phyloP scores from a whole-genome alignment of 2,888 invertebrate genomes.

The Rhorus exstirpatorius region DNA sequence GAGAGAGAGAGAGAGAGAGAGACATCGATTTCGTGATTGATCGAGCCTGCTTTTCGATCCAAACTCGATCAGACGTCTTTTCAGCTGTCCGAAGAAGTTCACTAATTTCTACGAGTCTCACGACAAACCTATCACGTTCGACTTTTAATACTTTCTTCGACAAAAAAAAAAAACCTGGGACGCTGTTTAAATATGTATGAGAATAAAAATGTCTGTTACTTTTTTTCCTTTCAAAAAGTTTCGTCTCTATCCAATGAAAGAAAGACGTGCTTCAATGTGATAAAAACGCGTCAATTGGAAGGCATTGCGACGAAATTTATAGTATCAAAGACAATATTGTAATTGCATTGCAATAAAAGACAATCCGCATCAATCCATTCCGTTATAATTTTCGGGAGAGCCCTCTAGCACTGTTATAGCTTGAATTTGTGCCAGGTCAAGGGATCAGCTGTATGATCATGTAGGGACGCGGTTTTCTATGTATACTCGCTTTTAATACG shows the following conservation, averaged over 20 bases:
- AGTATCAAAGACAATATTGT: background rate
- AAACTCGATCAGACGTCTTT: slow-evolving; percentile 60
- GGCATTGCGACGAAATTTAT: background rate
- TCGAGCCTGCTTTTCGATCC: slow-evolving; percentile 63
- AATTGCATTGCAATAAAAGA: background rate
- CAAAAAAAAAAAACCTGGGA: background rate
- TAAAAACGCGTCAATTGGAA: background rate
- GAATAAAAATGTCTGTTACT: background rate
- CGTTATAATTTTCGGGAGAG: background rate
- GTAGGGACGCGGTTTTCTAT: slow-evolving; percentile 30
- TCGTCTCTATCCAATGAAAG: too few relatives aligned
- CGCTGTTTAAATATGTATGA: background rate
- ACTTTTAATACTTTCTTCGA: slow-evolving; percentile 23
- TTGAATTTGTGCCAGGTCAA: slow-evolving; percentile 82
- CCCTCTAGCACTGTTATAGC: slow-evolving; percentile 65
- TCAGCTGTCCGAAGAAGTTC: slow-evolving; percentile 40
- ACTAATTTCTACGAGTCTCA: slow-evolving; percentile 49
- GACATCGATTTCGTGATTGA: slow-evolving; percentile 80
- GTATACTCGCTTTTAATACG: slow-evolving; percentile 10
- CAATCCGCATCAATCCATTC: background rate
- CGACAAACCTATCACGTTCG: slow-evolving; percentile 24
- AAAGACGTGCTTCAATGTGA: background rate
- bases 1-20: slow-evolving; percentile 45
- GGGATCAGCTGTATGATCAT: slow-evolving; percentile 80
- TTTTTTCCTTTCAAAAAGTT: background rate